These are phyloP conservation scores for Tyrannus savana DNA, from an alignment of 2,113 vertebrate species.

Conservation along the genomic window DNA sequence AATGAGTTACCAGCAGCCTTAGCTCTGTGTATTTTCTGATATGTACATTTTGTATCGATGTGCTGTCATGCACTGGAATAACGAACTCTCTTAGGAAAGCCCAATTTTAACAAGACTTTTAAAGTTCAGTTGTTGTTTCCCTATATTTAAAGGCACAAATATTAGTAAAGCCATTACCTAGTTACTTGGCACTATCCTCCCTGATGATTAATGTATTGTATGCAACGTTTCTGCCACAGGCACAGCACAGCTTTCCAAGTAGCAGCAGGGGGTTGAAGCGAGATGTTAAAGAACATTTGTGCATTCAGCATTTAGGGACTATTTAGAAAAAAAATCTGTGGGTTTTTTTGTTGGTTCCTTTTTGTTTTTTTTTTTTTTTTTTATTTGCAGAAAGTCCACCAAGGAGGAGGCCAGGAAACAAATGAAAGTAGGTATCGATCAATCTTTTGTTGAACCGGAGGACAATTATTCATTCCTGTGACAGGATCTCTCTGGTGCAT, in stretches of 20 bases:
- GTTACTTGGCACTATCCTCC: neutral
- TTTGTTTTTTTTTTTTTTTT: neutral
- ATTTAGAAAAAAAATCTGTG: neutral
- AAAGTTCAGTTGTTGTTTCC: neutral
- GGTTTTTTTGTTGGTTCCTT: neutral
- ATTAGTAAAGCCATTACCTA: neutral
- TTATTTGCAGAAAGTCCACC: neutral
- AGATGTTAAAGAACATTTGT: neutral
- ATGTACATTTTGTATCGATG: fast-evolving
- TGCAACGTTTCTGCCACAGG: neutral
- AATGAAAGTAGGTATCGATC: neutral
- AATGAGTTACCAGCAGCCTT: neutral
- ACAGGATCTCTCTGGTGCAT: neutral
- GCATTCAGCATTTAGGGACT: neutral
- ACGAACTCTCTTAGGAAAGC: neutral
- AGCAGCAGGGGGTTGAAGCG: neutral
- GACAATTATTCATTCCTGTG: neutral
- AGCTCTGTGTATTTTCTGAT: neutral
- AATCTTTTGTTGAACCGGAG: neutral
- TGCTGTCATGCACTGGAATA: neutral
- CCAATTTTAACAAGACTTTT: neutral
- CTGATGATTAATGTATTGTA: neutral
- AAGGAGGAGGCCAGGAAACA: neutral
- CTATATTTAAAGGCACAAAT: neutral
- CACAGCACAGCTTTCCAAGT: neutral